Base-by-base conservation (phyloP, 2,888 invertebrate species). In the Euzophera pinguis region DNA sequence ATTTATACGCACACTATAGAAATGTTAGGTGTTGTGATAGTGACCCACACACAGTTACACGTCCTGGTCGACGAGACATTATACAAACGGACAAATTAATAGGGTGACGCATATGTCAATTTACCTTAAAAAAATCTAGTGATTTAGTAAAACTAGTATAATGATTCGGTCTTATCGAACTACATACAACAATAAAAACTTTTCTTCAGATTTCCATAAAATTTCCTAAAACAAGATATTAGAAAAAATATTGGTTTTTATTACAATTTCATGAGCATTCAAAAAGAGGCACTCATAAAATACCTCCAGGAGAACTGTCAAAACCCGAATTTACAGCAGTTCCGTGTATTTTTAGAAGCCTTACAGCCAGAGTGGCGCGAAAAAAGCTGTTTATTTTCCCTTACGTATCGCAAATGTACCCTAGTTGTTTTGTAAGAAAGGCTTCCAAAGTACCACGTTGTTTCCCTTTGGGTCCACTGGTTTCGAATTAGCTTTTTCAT, bases 351-450 rank as follows among this genome's bases (percentile, higher is more conserved):
- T 47, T 37, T 3, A 29, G 27, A 38, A 27, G 38, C 48, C 39
- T 49, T 49, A 37, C 6, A 49, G 13, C 17, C 47, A 13, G 22
- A 35, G 37, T 37, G 37, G n/a, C 54, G 52, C 55, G 56, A 54
- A 53, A 61, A 57, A 53, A 43, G 37, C 49, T 35, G 42, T 56
- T 56, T 53, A 37, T 52, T 54, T 56, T 52, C 32, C 49, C 50
- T 47, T 48, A 43, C 50, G 47, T 52, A 37, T 38, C 38, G 48
- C 39, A 49, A 49, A 49, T 49, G 38, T 38, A 49, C 38, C 4
- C 27, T 38, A 39, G 48, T 49, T 49, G 38, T 49, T 49, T 49
- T 49, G 12, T 10, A 49, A 38, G 48, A 27, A 38, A 22, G 39
- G n/a, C 38, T 49, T 14, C 14, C 47, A 14, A 38, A 48, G 48